Evolutionary conservation across 2,888 invertebrate species (phyloP).

Genomic region (Liopterus haemorrhoidalis): DNA sequence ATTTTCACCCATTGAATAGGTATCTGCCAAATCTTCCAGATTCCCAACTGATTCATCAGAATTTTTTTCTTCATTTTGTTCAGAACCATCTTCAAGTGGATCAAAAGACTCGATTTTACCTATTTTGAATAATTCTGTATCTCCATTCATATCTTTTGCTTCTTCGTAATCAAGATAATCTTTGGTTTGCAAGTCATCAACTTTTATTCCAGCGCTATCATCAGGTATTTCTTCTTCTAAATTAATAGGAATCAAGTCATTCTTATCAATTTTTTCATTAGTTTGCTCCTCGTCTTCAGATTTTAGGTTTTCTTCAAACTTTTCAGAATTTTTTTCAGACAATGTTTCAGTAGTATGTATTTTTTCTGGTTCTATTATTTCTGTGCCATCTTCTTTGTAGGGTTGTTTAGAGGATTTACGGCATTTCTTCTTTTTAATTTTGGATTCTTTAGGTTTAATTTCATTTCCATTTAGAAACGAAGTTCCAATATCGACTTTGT

Average conservation of each 20-base stretch:
- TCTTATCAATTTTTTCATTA: background rate
- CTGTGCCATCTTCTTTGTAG: no score
- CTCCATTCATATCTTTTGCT: background rate
- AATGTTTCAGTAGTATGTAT: background rate
- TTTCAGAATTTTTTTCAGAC: constrained; percentile 1
- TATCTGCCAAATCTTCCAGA: no score
- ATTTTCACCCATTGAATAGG: no score
- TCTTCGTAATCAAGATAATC: no score
- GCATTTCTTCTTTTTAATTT: no score
- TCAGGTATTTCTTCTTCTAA: background rate
- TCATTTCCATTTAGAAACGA: background rate
- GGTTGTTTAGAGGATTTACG: no score
- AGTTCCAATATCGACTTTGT: background rate
- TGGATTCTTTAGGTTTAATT: no score
- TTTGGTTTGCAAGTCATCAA: no score
- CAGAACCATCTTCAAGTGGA: background rate
- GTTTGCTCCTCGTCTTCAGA: background rate
- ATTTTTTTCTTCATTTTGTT: constrained; percentile 1
- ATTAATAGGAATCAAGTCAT: background rate
- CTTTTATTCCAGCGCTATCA: background rate
- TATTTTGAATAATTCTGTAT: background rate
- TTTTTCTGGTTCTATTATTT: no score
- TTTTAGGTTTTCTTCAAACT: background rate
- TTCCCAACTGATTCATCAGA: background rate
- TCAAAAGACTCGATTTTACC: no score